phyloP scores from a whole-genome alignment of 2,888 invertebrate genomes.

The Seira ritae region DNA sequence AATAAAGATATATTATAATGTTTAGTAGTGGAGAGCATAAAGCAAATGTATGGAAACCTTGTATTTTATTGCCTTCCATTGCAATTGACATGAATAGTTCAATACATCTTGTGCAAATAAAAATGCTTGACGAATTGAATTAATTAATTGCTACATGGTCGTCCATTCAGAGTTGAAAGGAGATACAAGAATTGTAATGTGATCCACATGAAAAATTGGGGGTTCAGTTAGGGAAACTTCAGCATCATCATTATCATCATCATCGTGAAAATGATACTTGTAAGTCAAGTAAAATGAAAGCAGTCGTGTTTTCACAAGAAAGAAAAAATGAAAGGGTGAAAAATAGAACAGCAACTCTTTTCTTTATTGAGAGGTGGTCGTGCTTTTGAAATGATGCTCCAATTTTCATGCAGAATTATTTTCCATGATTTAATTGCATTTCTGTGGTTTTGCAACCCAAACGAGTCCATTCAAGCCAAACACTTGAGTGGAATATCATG shows the following conservation, averaged over 20 bases:
- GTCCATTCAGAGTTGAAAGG: conserved; percentile 14
- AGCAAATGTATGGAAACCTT: conserved; percentile 12
- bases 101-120: conserved; percentile 46
- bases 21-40: not conserved
- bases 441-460: conserved; percentile 35
- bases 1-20: not conserved
- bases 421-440: conserved; percentile 46
- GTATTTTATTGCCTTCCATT: conserved; percentile 50
- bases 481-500: not conserved
- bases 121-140: conserved; percentile 62
- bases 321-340: conserved; percentile 19
- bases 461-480: not conserved
- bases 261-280: conserved; percentile 12
- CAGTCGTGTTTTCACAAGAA: not conserved
- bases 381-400: conserved; percentile 15
- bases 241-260: too few relatives aligned
- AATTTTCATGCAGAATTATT: conserved; percentile 10
- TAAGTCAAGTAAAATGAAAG: not conserved
- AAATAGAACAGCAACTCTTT: conserved; percentile 1
- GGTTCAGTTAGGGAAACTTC: too few relatives aligned
- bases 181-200: conserved; percentile 3
- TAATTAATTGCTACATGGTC: conserved; percentile 62
- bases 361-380: conserved; percentile 5
- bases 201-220: not conserved
- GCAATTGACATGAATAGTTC: conserved; percentile 64